phyloP scores from a whole-genome alignment of 1,140 invertebrate species.

The Anagrus nilaparvatae region DNA sequence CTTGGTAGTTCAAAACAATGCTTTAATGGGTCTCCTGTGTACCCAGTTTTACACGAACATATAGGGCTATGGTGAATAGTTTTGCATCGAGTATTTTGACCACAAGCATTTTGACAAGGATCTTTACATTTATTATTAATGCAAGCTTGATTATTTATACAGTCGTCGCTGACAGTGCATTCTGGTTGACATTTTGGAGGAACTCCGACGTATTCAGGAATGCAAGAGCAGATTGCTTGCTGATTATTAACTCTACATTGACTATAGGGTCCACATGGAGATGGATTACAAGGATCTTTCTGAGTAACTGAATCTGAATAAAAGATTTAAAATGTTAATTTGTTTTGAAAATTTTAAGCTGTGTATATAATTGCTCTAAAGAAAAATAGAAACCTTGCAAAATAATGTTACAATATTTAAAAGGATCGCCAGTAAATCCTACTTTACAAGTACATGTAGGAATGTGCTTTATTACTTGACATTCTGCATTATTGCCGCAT shows the following conservation, averaged over 20 bases:
- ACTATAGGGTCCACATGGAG: conserved; percentile 40
- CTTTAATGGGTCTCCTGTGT: conserved; percentile 63
- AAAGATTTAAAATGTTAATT: background rate
- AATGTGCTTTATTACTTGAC: conserved; percentile 40
- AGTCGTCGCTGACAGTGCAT: conserved; percentile 57
- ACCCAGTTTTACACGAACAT: conserved; percentile 58
- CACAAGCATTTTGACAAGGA: conserved; percentile 58
- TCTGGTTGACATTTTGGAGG: conserved; percentile 33
- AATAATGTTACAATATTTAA: conserved; percentile 35
- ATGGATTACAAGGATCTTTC: conserved; percentile 32
- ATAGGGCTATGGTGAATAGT: conserved; percentile 66
- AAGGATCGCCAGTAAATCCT: conserved; percentile 43
- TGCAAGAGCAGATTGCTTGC: conserved; percentile 33
- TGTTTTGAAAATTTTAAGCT: too few species aligned
- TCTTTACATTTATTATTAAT: conserved; percentile 57
- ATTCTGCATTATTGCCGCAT: conserved; percentile 47
- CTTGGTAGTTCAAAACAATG: conserved; percentile 47
- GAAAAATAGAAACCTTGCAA: conserved; percentile 10
- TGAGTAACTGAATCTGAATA: conserved; percentile 16
- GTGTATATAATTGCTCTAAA: background rate
- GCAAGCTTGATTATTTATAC: conserved; percentile 51
- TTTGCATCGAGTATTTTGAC: conserved; percentile 49
- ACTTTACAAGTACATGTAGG: conserved; percentile 41
- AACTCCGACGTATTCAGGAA: conserved; percentile 31
- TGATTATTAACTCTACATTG: conserved; percentile 21